These are phyloP conservation scores for Endotricha flammealis DNA, from an alignment of 2,888 invertebrate species.

Conservation along the genomic window DNA sequence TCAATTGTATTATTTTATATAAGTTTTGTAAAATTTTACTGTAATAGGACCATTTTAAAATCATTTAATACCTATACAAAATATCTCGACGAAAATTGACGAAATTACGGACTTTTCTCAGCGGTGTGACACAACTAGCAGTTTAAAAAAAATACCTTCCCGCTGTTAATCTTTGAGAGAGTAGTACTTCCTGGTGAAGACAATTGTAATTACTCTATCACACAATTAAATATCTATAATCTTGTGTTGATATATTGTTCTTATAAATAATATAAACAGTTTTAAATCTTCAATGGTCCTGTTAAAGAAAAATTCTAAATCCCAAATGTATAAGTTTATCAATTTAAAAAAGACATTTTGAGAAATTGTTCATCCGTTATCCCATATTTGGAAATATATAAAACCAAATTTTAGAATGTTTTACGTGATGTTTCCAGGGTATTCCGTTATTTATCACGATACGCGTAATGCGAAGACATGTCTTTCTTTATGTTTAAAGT, in stretches of 20 bases:
- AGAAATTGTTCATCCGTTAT: slow-evolving; percentile 8
- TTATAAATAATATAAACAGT: too few relatives aligned
- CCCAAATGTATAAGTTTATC: neutral
- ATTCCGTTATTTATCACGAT: slow-evolving; percentile 21
- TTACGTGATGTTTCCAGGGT: slow-evolving; percentile 61
- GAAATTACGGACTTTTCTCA: too few relatives aligned
- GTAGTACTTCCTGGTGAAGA: too few relatives aligned
- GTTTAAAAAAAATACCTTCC: too few relatives aligned
- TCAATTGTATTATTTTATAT: neutral
- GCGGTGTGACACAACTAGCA: too few relatives aligned
- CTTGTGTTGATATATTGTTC: too few relatives aligned
- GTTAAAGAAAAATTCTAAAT: slow-evolving; percentile 9
- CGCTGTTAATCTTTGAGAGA: too few relatives aligned
- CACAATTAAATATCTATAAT: too few relatives aligned
- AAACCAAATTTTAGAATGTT: slow-evolving; percentile 50
- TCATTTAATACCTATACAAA: slow-evolving; percentile 22
- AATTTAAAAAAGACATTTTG: slow-evolving; percentile 2
- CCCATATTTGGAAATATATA: slow-evolving; percentile 21
- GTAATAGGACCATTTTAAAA: slow-evolving; percentile 10
- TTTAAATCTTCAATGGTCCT: too few relatives aligned
- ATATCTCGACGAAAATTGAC: too few relatives aligned
- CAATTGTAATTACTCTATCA: too few relatives aligned
- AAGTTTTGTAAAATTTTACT: neutral
- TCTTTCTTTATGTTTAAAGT: slow-evolving; percentile 7
- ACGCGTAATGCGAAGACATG: neutral